phyloP scores from a whole-genome alignment of 2,797 vertebrate genomes.

The Erithacus rubecula region DNA sequence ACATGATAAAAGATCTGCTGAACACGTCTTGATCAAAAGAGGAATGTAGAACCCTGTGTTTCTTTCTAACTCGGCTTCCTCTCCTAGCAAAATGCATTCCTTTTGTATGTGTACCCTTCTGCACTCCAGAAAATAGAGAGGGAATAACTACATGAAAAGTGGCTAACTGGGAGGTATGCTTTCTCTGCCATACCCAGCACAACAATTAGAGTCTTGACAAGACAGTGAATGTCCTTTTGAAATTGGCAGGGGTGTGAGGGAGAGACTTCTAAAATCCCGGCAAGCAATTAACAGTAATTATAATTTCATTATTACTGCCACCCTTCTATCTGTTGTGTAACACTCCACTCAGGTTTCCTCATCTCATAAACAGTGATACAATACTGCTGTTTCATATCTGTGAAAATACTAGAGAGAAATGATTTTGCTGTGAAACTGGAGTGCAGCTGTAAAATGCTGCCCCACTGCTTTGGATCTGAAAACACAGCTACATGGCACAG shows the following conservation, averaged over 20 bases:
- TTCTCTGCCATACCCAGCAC: slow-evolving; percentile 19
- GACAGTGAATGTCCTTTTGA: not conserved
- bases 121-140: slow-evolving; percentile 49
- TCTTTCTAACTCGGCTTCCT: slow-evolving; percentile 6
- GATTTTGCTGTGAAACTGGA: not conserved
- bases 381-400: not conserved
- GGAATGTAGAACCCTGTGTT: slow-evolving; percentile 1
- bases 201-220: not conserved
- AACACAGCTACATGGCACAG: not conserved
- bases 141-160: slow-evolving; percentile 44
- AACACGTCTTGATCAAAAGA: slow-evolving; percentile 32
- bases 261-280: not conserved
- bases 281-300: not conserved
- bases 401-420: not conserved
- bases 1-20: slow-evolving; percentile 25
- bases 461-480: not conserved
- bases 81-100: slow-evolving; percentile 42
- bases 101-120: slow-evolving; percentile 16
- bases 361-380: not conserved
- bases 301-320: not conserved
- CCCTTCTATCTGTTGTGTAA: not conserved
- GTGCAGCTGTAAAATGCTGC: not conserved
- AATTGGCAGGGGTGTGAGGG: not conserved
- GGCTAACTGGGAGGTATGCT: slow-evolving; percentile 50
- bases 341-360: not conserved